Conservation (phyloP, 2,888 invertebrate species). For the Tipula vernalis region DNA sequence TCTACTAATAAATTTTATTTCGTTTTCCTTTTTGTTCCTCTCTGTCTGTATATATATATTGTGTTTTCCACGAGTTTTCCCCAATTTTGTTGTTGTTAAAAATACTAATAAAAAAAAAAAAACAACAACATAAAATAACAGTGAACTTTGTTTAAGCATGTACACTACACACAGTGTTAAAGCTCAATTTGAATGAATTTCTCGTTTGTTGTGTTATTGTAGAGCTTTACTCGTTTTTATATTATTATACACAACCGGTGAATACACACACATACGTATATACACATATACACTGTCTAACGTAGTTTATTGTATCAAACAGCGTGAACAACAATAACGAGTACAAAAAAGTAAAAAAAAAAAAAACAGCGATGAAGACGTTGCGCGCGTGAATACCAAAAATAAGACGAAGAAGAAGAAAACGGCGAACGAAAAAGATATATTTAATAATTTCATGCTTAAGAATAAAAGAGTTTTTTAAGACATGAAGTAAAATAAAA, state of each 20-base stretch:
- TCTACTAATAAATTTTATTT: background rate
- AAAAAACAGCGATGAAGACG: background rate
- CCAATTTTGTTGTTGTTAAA: background rate
- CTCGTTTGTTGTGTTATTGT: background rate
- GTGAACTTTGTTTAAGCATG: background rate
- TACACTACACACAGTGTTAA: background rate
- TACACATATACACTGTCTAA: background rate
- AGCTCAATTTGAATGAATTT: conserved; percentile 1
- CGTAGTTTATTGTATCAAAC: background rate
- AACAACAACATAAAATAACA: no score
- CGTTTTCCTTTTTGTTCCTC: background rate
- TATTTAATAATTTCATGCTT: background rate
- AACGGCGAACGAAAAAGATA: background rate
- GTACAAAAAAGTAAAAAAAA: background rate
- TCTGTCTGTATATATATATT: background rate
- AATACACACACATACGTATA: background rate
- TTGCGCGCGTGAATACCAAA: background rate
- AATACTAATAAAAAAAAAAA: background rate
- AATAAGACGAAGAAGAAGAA: background rate
- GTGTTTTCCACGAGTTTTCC: background rate
- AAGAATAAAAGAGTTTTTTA: background rate
- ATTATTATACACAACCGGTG: background rate
- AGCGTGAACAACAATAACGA: background rate
- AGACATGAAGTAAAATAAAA: background rate
- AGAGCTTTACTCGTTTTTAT: background rate